Percentiles rank a stretch among this genome's conserved stretches.
Evolutionary conservation across 2,797 vertebrate genomes (phyloP).

Genomic region (Dermochelys coriacea): DNA sequence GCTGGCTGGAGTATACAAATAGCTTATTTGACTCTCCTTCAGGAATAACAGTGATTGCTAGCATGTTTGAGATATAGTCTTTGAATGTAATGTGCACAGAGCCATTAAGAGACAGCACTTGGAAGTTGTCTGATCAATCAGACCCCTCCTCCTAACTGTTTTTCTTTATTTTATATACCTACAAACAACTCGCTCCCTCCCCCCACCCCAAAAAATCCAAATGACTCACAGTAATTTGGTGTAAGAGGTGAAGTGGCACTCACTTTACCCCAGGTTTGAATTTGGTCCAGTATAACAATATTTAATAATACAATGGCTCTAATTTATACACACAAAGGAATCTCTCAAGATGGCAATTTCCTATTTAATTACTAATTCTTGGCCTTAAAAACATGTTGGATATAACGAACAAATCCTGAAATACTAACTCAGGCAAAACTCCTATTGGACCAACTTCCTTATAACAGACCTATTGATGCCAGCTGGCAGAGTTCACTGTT

Average conservation of each 20-base stretch:
- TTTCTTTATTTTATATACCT: too few species aligned
- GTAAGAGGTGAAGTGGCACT: not conserved
- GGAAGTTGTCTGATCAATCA: not conserved
- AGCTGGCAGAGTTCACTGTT: too few species aligned
- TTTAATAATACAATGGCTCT: not conserved
- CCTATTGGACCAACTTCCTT: constrained; percentile 40
- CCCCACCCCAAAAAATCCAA: not conserved
- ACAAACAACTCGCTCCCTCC: too few species aligned
- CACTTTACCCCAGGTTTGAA: not conserved
- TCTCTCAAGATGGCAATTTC: not conserved
- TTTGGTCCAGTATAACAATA: not conserved
- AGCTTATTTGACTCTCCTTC: constrained; percentile 46
- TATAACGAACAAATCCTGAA: constrained; percentile 28
- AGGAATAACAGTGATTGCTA: constrained; percentile 59
- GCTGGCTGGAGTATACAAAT: constrained; percentile 41
- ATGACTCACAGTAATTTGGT: not conserved
- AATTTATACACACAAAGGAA: not conserved
- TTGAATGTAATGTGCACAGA: not conserved
- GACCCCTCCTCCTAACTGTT: not conserved
- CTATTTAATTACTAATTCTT: not conserved
- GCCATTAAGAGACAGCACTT: not conserved
- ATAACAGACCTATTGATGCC: too few species aligned
- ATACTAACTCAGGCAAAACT: constrained; percentile 5
- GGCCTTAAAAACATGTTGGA: too few species aligned
- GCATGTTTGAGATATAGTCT: constrained; percentile 25